Conservation (phyloP, 35 echinoderm and acorn worm species). For the Patiria miniata region DNA sequence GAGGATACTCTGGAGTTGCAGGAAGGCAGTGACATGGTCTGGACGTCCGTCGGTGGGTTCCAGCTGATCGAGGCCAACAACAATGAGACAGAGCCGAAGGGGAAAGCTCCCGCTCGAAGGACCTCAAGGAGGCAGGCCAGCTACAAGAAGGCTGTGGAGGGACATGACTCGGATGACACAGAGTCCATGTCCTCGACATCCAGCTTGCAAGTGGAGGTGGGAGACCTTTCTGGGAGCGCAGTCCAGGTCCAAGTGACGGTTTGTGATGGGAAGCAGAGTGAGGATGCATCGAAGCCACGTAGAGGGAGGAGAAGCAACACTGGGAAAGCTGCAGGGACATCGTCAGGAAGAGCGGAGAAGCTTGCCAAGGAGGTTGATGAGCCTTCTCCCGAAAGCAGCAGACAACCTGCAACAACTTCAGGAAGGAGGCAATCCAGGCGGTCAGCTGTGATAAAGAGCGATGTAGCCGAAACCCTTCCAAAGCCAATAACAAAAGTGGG, state of each 20-base stretch:
- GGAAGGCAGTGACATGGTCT: neutral
- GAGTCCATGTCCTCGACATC: constrained; percentile 12
- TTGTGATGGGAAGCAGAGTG: neutral
- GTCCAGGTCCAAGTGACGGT: neutral
- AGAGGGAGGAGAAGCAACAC: neutral
- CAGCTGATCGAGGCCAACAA: neutral
- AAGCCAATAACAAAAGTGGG: too few relatives aligned
- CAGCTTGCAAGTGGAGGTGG: neutral
- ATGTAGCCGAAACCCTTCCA: too few relatives aligned
- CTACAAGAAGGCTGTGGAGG: neutral
- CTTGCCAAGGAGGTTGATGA: too few relatives aligned
- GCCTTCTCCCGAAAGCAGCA: too few relatives aligned
- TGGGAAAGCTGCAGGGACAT: neutral
- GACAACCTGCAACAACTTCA: too few relatives aligned
- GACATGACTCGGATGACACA: constrained; percentile 15
- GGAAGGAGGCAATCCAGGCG: too few relatives aligned
- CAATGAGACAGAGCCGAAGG: neutral
- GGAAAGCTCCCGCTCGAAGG: constrained; percentile 8
- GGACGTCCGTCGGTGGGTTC: neutral
- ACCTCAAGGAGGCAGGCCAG: constrained; percentile 24
- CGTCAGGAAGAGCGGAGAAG: too few relatives aligned
- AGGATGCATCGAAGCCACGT: neutral
- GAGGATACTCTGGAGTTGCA: neutral
- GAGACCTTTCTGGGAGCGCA: neutral
- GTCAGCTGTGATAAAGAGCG: too few relatives aligned